A percentile compares a stretch with the other conserved stretches of the same genome.
phyloP scores from a whole-genome alignment of 1,140 invertebrate genomes.

The Drosophila funebris region DNA sequence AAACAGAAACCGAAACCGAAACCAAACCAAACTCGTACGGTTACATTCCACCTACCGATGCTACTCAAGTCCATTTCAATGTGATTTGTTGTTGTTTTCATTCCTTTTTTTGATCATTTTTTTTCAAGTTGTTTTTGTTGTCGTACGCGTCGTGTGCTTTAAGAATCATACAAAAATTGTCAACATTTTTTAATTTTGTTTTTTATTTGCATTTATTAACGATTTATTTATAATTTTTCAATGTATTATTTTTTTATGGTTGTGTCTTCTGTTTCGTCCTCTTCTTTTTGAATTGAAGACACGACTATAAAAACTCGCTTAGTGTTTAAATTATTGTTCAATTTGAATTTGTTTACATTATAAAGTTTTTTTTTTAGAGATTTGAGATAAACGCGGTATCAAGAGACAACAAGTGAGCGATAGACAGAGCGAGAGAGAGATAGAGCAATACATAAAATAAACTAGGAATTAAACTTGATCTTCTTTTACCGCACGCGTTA shows the following conservation, averaged over 20 bases:
- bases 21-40: slow-evolving; percentile 35
- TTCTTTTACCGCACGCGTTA: slow-evolving; percentile 32
- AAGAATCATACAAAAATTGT: slow-evolving; percentile 10
- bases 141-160: slow-evolving; percentile 17
- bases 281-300: background rate
- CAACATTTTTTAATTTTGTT: slow-evolving; percentile 11
- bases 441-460: background rate
- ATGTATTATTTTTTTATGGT: slow-evolving; percentile 11
- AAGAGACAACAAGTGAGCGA: background rate
- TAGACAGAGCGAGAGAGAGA: background rate
- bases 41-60: slow-evolving; percentile 27
- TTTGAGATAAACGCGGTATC: no score
- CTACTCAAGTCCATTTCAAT: slow-evolving; percentile 33
- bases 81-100: slow-evolving; percentile 26
- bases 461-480: slow-evolving; percentile 42
- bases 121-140: slow-evolving; percentile 17
- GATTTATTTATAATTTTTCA: slow-evolving; percentile 7
- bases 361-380: slow-evolving; percentile 14
- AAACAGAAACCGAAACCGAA: slow-evolving; percentile 22
- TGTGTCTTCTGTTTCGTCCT: background rate
- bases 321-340: slow-evolving; percentile 9
- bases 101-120: slow-evolving; percentile 19
- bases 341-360: slow-evolving; percentile 14
- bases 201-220: slow-evolving; percentile 20
- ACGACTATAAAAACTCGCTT: slow-evolving; percentile 18